phyloP scores from a whole-genome alignment of 2,888 invertebrate genomes.

The Coleophora deauratella region DNA sequence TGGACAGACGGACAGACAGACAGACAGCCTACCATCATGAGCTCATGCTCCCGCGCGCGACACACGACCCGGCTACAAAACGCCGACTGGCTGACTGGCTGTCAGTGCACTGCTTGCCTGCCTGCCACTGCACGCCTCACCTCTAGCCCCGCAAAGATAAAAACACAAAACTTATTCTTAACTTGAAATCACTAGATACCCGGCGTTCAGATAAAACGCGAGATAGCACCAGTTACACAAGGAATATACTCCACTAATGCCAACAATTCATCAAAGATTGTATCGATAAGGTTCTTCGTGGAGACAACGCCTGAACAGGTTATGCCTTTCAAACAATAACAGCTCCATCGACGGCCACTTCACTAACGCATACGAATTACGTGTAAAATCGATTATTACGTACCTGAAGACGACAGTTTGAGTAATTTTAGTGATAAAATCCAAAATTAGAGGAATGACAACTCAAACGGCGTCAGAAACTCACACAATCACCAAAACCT shows the following conservation, averaged over 20 bases:
- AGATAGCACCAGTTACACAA: conserved; percentile 31
- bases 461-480: conserved; percentile 63
- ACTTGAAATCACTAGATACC: conserved; percentile 47
- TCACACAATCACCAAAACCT: conserved; percentile 62
- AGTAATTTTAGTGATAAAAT: conserved; percentile 67
- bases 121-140: conserved; percentile 21
- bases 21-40: conserved; percentile 51
- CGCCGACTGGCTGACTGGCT: conserved; percentile 53
- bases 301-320: conserved; percentile 65
- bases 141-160: conserved; percentile 42
- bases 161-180: conserved; percentile 22
- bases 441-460: conserved; percentile 61
- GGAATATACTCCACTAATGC: conserved; percentile 10
- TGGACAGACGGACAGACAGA: conserved; percentile 34
- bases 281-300: conserved; percentile 16
- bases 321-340: conserved; percentile 11
- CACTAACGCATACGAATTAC: conserved; percentile 11
- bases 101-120: conserved; percentile 3
- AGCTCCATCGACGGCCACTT: conserved; percentile 11
- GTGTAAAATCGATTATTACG: conserved; percentile 33
- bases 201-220: conserved; percentile 42
- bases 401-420: conserved; percentile 65
- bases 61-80: conserved; percentile 59
- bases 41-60: conserved; percentile 43
- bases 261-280: background rate